A percentile compares a stretch with the other conserved stretches of the same genome.
phyloP scores from a whole-genome alignment of 2,113 vertebrate species.

The Dendropsophus ebraccatus region DNA sequence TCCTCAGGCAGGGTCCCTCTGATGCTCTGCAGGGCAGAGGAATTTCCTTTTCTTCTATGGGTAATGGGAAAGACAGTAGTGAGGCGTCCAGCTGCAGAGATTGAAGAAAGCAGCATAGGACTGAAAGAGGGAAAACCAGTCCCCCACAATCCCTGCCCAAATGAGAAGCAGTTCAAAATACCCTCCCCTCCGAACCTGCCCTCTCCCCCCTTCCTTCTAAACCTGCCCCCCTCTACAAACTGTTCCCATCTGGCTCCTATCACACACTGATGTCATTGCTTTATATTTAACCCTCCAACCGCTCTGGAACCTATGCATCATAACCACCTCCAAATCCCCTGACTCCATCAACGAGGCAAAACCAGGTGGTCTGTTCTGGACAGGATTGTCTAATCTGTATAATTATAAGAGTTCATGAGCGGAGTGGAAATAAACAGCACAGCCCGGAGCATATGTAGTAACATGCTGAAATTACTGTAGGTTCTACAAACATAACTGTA shows the following conservation, averaged over 20 bases:
- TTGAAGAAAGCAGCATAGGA: constrained; percentile 42
- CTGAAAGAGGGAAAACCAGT: constrained; percentile 50
- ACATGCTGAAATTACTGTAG: not conserved
- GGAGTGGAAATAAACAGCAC: constrained; percentile 22
- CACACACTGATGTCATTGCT: constrained; percentile 53
- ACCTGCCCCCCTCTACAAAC: constrained; percentile 22
- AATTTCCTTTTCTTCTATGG: constrained; percentile 35
- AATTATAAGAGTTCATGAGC: not conserved
- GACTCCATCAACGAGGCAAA: not conserved
- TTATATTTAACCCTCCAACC: constrained; percentile 54
- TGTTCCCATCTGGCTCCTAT: constrained; percentile 59
- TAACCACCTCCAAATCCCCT: constrained; percentile 9
- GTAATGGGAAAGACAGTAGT: constrained; percentile 20
- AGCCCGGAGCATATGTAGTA: not conserved
- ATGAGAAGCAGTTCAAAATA: constrained; percentile 49
- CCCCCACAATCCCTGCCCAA: constrained; percentile 42
- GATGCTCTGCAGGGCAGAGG: constrained; percentile 26
- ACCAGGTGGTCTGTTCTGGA: constrained; percentile 47
- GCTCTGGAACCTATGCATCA: constrained; percentile 48
- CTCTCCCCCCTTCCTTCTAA: constrained; percentile 21
- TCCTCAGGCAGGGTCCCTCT: constrained; percentile 24
- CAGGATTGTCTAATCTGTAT: not conserved
- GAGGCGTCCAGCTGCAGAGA: constrained; percentile 49
- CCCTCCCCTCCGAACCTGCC: constrained; percentile 49
- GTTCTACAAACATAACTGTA: constrained; percentile 1